These are phyloP conservation scores for Venturia canescens DNA, from an alignment of 1,140 invertebrate species.

Conservation along the genomic window DNA sequence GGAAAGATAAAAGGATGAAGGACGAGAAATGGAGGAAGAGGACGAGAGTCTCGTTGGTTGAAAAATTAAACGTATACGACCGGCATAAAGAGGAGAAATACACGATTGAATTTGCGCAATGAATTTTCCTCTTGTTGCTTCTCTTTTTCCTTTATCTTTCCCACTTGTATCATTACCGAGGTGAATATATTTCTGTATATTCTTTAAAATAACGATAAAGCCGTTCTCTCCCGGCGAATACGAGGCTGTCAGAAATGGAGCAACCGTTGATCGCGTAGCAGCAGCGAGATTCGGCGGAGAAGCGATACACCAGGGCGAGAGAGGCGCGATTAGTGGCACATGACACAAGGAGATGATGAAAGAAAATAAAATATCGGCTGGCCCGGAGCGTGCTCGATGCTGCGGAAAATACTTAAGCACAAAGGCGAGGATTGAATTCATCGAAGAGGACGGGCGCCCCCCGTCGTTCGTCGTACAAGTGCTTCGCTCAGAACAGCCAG, in stretches of 20 bases:
- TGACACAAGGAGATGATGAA: background rate
- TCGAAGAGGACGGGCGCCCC: constrained; percentile 52
- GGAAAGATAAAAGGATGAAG: background rate
- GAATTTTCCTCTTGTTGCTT: background rate
- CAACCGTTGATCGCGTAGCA: constrained; percentile 22
- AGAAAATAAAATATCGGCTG: constrained; percentile 47
- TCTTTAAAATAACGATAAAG: too few species aligned
- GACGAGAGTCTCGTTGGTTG: constrained; percentile 7
- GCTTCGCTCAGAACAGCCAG: constrained; percentile 33
- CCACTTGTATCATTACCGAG: constrained; percentile 47
- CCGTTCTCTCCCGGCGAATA: constrained; percentile 22
- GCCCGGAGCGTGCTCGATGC: constrained; percentile 42
- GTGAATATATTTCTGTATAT: constrained; percentile 62
- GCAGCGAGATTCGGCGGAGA: constrained; percentile 9
- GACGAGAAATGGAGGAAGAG: background rate
- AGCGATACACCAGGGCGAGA: background rate
- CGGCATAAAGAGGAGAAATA: constrained; percentile 16
- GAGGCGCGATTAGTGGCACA: constrained; percentile 30
- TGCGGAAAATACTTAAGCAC: constrained; percentile 35
- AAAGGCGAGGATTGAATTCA: constrained; percentile 37
- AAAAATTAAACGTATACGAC: constrained; percentile 19
- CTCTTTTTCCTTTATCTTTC: constrained; percentile 46
- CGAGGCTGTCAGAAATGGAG: constrained; percentile 32
- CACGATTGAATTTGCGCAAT: constrained; percentile 11
- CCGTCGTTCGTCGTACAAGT: constrained; percentile 56